Percentiles rank a stretch among this genome's conserved stretches.
Evolutionary conservation across 2,797 vertebrate species (phyloP).

Genomic region (Danio aesculapii): DNA sequence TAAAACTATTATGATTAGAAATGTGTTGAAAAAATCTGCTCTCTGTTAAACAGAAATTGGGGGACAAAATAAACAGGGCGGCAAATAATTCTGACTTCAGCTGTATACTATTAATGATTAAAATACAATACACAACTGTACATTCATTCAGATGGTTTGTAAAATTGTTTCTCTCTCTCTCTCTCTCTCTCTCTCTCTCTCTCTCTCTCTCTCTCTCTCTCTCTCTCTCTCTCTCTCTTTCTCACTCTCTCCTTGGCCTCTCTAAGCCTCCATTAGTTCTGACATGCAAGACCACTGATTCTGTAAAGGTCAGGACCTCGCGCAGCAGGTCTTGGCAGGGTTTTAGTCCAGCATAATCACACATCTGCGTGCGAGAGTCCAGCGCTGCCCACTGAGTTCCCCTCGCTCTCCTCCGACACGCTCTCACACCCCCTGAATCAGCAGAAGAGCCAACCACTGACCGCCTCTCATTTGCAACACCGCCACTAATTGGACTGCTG

Average conservation of each 20-base stretch:
- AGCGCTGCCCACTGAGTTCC: slow-evolving; percentile 60
- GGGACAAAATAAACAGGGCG: too few species aligned
- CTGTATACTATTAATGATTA: too few species aligned
- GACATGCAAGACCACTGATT: slow-evolving; percentile 90
- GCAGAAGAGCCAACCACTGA: slow-evolving; percentile 35
- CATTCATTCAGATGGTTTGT: too few species aligned
- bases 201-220: slow-evolving; percentile 12
- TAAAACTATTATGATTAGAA: too few species aligned
- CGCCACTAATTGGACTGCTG: slow-evolving; percentile 74
- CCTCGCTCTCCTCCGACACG: slow-evolving; percentile 19
- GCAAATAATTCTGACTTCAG: too few species aligned
- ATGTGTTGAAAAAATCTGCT: too few species aligned
- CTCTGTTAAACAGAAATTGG: too few species aligned
- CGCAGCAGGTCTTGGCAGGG: slow-evolving; percentile 76
- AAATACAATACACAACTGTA: too few species aligned
- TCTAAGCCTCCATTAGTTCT: slow-evolving; percentile 83
- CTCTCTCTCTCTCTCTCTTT: slow-evolving; percentile 39
- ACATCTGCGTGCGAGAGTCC: slow-evolving; percentile 79
- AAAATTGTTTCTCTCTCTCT: slow-evolving; percentile 32
- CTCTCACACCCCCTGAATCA: background rate
- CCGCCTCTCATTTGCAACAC: slow-evolving; percentile 62
- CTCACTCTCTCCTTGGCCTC: slow-evolving; percentile 71
- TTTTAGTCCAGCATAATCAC: slow-evolving; percentile 73
- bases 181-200: slow-evolving; percentile 6
- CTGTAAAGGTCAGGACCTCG: slow-evolving; percentile 87